Evolutionary conservation across 2,888 invertebrate species (phyloP), one percentile per base, ranked within the genome.

Genomic region (Lycophotia porphyrea): DNA sequence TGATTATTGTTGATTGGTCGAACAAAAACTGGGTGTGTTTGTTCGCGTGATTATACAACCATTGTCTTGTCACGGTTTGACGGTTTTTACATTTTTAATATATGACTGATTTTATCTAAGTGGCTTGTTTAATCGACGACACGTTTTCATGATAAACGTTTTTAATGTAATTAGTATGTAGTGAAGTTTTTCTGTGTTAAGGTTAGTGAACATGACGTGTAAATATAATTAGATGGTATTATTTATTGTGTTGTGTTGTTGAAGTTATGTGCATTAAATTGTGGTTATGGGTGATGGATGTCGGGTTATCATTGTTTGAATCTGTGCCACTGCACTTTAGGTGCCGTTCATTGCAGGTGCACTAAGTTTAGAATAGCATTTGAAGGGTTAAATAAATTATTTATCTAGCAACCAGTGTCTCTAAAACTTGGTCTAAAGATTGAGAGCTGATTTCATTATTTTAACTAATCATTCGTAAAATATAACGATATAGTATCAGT

Each of bases 1-100:
- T 80, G 84, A 84, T 91, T 92, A 93, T 93, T 92, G 89, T 91
- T 90, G 91, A 92, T 92, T 93, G 92, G 91, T 85, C 76, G 80
- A 75, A 90, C 88, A 93, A 93, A 93, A 92, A 91, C 84, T 83
- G 86, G 86, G 84, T 84, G 88, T 89, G 87, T 89, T 88, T 89
- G 80, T 71, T 74, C 71, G 72, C 47, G 65, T 68, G 61, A 68
- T 77, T 60, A 79, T 65, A 78, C 61, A 60, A 9, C 80, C 78
- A 85, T 88, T 86, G 87, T 85, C 39, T 70, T 81, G 88, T 84
- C 85, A 88, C 77, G 81, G 60, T 71, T n/a, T 81, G 76, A 64
- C 24, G 74, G 61, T 71, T 81, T 78, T 69, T 61, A 68, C 67
- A 69, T 74, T 75, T 74, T 79, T 71, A 69, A 76, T 81, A 71